Evolutionary conservation across 2,888 invertebrate genomes (phyloP), one percentile per base, ranked within the genome.

Genomic region (Oeneis ivallda): DNA sequence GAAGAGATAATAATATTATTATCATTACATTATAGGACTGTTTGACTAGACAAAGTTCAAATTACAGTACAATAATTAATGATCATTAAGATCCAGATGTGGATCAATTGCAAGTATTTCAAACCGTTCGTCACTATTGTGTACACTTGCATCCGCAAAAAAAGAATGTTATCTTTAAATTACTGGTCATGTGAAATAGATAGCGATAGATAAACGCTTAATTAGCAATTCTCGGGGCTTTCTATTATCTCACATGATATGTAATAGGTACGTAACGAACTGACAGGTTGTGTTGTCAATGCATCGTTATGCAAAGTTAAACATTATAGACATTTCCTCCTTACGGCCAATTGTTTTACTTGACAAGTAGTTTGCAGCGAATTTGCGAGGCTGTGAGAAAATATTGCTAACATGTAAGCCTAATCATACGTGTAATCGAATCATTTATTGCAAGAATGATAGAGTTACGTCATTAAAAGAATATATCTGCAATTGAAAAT

Each of bases 281-380:
- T 15, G 49, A 52, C 39, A 39, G 15, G 26, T 15, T 59, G 59
- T 69, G 68, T 67, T 63, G 68, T 68, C 69, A 71, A 67, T 67
- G 64, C 54, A 64, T 65, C 57, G 70, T 67, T 64, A 68, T 66
- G 70, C 70, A 71, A 70, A 60, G 70, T 64, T 70, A 71, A 67
- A 63, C 65, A 66, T 65, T 64, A 65, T 56, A 53, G 66, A 70
- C 56, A 62, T 62, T 64, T 70, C 67, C 61, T 65, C 32, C 64
- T 69, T 67, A 70, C 66, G 60, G 54, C 39, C 66, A 64, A 70
- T 69, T 72, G 69, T 71, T 68, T 67, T 52, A 64, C 54, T 62
- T 52, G 68, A 59, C 60, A 37, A 49, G 59, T 62, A 49, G 50
- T 54, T 52, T 61, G 64, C 52, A 59, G 13, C 56, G 7, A n/a